Evolutionary conservation across 2,888 invertebrate species (phyloP).

Genomic region (Drymonia ruficornis): DNA sequence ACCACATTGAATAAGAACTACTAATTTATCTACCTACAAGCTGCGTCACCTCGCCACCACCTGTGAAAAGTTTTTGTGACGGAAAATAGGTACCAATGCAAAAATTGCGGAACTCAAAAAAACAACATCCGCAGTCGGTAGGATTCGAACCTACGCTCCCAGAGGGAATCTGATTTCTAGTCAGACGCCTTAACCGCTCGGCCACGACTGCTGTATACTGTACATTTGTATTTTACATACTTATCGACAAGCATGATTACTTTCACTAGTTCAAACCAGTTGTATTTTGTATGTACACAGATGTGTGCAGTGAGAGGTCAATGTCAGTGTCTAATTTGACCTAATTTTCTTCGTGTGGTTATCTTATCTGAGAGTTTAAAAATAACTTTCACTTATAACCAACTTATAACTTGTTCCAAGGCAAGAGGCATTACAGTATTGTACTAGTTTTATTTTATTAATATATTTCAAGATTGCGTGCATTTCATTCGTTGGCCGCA

Average conservation of each 20-base stretch:
- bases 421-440: too few species aligned
- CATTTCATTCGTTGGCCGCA: too few species aligned
- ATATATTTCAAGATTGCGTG: too few species aligned
- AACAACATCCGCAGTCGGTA: constrained; percentile 89
- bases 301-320: neutral
- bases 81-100: too few species aligned
- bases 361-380: too few species aligned
- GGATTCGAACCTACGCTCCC: constrained; percentile 96
- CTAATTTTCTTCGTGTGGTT: neutral
- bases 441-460: too few species aligned
- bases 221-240: neutral
- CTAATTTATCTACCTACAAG: too few species aligned
- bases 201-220: constrained; percentile 87
- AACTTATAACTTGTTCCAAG: too few species aligned
- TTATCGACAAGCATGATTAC: neutral
- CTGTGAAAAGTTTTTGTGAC: too few species aligned
- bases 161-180: constrained; percentile 95
- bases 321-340: neutral
- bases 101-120: neutral
- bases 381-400: too few species aligned
- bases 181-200: constrained; percentile 95
- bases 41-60: too few species aligned
- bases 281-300: neutral
- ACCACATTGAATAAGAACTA: too few species aligned
- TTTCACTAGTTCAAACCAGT: constrained; percentile 4